Base-by-base conservation (phyloP, 1,140 invertebrate genomes). In the Coelopa frigida region DNA sequence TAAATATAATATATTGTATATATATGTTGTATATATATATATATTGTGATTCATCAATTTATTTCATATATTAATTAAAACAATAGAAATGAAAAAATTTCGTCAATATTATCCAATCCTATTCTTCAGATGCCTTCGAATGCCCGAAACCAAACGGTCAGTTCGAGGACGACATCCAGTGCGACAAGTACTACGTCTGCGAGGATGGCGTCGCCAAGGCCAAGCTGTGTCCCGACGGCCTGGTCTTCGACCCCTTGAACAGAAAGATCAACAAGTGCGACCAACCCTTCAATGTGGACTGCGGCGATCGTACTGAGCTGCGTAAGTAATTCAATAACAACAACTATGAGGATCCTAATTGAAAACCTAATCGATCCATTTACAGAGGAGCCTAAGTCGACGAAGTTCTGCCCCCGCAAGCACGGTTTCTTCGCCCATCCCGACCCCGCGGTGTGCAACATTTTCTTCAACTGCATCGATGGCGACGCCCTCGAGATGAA, bases 341-440 rank as follows among this genome's bases (percentile, higher is more conserved):
- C n/a, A n/a, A n/a, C n/a, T n/a, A n/a, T n/a, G n/a, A n/a, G n/a
- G n/a, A 8, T 44, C 3, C 14, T 27, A 29, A n/a, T n/a, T n/a
- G n/a, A n/a, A n/a, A n/a, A n/a, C n/a, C n/a, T n/a, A 10, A 29
- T 24, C 24, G n/a, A 10, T 37, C 45, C 27, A 7, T 29, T 70
- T 67, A 38, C 71, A 89, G 87, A 91, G 68, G 78, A 82, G 31
- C 81, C 87, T 22, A 80, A 84, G 56, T 75, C 82, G 4, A 84
- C 72, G 55, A 72, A 75, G 48, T 75, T 80, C 40, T 94, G 89
- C 59, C 88, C 87, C 5, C 76, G 89, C 47, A 77, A 78, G 56
- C 91, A 91, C 65, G 89, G 89, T 5, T 89, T 90, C 77, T 93
- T 90, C 71, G 82, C 86, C 3, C 87, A 94, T 73, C 86, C 87